Percentiles rank a stretch among this genome's conserved stretches.
Evolutionary conservation across 2,888 invertebrate species (phyloP).

Genomic region (Coecobrya sp.): DNA sequence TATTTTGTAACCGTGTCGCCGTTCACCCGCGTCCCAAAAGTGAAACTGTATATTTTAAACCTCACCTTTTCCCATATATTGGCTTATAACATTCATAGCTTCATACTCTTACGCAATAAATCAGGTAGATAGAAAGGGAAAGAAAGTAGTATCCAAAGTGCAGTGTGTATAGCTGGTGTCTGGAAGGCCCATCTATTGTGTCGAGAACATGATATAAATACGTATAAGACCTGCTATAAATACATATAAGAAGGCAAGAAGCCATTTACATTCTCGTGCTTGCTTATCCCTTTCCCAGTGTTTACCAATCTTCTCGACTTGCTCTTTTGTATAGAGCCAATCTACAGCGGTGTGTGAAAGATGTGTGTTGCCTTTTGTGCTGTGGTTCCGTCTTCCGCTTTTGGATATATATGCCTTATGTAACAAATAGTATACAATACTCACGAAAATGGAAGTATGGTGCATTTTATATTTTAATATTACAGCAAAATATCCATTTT

Average conservation of each 20-base stretch:
- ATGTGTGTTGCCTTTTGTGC: too few species aligned
- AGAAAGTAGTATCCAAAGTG: neutral
- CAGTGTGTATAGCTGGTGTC: neutral
- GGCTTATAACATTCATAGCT: neutral
- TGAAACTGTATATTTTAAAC: slow-evolving; percentile 41
- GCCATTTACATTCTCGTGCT: slow-evolving; percentile 37
- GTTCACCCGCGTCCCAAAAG: slow-evolving; percentile 16
- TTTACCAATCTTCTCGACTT: neutral
- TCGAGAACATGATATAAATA: neutral
- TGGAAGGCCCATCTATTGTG: slow-evolving; percentile 6
- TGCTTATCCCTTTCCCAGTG: neutral
- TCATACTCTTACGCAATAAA: slow-evolving; percentile 53
- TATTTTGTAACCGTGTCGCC: neutral
- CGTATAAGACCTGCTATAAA: neutral
- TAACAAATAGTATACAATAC: too few species aligned
- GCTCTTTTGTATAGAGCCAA: neutral
- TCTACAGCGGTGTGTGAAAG: neutral
- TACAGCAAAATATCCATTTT: neutral
- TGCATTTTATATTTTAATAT: too few species aligned
- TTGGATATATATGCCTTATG: neutral
- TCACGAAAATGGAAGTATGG: too few species aligned
- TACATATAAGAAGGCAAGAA: slow-evolving; percentile 29
- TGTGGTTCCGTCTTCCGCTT: neutral
- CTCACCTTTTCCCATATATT: neutral
- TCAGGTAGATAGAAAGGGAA: slow-evolving; percentile 58